Evolutionary conservation across 2,797 vertebrate species (phyloP), one percentile per base, ranked within the genome.

Genomic region (Neosalanx taihuensis): DNA sequence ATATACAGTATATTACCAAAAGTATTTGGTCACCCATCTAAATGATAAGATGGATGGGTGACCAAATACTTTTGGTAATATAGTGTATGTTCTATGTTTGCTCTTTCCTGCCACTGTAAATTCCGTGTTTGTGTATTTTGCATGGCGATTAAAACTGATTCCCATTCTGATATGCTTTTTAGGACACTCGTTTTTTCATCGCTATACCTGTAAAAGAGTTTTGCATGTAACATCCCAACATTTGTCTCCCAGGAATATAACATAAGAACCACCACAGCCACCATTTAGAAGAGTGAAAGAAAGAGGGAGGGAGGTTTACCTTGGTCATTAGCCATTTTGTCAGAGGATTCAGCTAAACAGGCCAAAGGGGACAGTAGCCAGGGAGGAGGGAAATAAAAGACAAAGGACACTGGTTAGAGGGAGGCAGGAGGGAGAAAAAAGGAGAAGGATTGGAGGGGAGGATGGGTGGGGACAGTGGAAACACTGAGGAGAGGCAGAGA

Each of bases 251-350:
- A 72, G 74, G 56, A 79, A 56, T 1, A 18, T 18, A 17, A 64
- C 56, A 58, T 26, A 69, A 17, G n/a, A 15, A 58, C 3, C 37
- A 2, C 15, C 51, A 56, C n/a, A 56, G 51, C 51, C 51, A 56
- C 18, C 51, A 56, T 56, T 56, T n/a, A 17, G 51, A n/a, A 56
- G 51, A n/a, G 51, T 17, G 51, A 56, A 56, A 56, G 51, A 56
- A n/a, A 56, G 51, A 56, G 51, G 18, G 49, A 86, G 79, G 81
- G 86, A 89, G 83, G 89, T 93, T 98, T 98, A 99, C 98, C 98
- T 99, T 99, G 97, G 85, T 99, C 97, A 94, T 99, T 99, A 95
- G 96, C 95, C 96, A 99, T 98, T 97, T 97, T 98, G 95, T 98
- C 97, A 94, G 97, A 95, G 91, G 96, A 96, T 89, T 98, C 98